Percentiles rank a stretch among this genome's conserved stretches.
Evolutionary conservation across 2,113 vertebrate species (phyloP).

Genomic region (Erpornis zantholeuca): DNA sequence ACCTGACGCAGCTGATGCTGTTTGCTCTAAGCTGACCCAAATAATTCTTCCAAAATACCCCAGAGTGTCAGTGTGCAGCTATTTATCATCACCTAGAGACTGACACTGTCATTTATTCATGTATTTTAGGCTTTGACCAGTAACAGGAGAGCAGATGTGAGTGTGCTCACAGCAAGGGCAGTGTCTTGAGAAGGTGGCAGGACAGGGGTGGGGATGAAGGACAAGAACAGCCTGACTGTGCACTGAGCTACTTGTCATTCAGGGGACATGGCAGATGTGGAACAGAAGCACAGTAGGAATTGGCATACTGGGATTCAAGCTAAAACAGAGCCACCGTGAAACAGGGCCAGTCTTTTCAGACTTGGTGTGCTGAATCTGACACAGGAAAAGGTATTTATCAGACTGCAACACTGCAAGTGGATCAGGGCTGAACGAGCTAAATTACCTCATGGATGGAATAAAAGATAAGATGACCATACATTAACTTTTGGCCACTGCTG

Average conservation of each 20-base stretch:
- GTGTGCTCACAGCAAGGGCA: background rate
- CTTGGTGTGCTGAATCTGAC: background rate
- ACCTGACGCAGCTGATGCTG: background rate
- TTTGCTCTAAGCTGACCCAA: background rate
- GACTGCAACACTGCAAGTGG: background rate
- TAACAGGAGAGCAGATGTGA: background rate
- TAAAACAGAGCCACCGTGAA: background rate
- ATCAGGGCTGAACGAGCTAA: background rate
- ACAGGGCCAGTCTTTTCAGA: background rate
- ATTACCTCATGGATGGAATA: background rate
- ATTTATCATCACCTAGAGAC: background rate
- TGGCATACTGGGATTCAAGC: background rate
- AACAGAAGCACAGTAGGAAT: background rate
- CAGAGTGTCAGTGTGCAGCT: background rate
- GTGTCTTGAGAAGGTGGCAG: background rate
- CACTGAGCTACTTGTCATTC: fast-evolving
- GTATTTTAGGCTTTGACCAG: background rate
- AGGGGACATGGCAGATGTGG: background rate
- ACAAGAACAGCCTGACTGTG: background rate
- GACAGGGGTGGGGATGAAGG: fast-evolving
- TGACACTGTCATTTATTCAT: background rate
- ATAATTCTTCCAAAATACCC: background rate
- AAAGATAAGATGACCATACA: background rate
- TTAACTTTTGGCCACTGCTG: background rate
- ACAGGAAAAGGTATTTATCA: background rate